Evolutionary conservation across 2,113 vertebrate species (phyloP).

Genomic region (Atherinomorus stipes): DNA sequence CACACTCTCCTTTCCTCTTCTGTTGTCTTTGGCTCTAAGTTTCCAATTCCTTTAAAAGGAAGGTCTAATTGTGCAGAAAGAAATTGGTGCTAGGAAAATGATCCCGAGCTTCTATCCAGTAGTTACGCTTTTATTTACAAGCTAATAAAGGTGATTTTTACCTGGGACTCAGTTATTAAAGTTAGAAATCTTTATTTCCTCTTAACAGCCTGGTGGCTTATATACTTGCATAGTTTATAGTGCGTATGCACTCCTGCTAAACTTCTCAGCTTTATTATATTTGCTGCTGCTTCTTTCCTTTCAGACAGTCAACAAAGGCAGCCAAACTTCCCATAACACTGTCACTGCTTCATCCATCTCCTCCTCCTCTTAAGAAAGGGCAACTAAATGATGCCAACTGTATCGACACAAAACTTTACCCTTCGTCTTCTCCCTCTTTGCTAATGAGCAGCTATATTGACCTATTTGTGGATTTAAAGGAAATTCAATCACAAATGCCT

Average conservation of each 20-base stretch:
- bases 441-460: conserved; percentile 83
- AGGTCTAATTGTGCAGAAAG: conserved; percentile 66
- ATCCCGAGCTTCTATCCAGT: conserved; percentile 58
- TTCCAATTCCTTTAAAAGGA: conserved; percentile 63
- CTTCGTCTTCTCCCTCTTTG: conserved; percentile 53
- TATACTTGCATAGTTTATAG: conserved; percentile 18
- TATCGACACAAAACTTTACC: conserved; percentile 69
- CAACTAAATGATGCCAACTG: conserved; percentile 69
- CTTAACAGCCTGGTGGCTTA: not conserved
- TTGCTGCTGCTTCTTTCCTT: conserved; percentile 23
- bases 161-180: conserved; percentile 12
- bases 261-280: conserved; percentile 30
- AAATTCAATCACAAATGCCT: conserved; percentile 85
- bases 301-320: conserved; percentile 46
- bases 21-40: conserved; percentile 36
- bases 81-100: conserved; percentile 56
- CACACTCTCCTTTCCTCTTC: conserved; percentile 13
- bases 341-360: conserved; percentile 7
- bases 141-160: conserved; percentile 10
- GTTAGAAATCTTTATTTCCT: conserved; percentile 9
- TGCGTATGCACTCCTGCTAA: conserved; percentile 38
- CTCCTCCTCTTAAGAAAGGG: conserved; percentile 50
- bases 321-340: conserved; percentile 22
- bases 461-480: conserved; percentile 81
- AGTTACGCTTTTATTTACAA: conserved; percentile 43